Percentiles rank a stretch among this genome's conserved stretches.
Conservation (phyloP, 2,113 vertebrate species). For the Elachura formosa region DNA sequence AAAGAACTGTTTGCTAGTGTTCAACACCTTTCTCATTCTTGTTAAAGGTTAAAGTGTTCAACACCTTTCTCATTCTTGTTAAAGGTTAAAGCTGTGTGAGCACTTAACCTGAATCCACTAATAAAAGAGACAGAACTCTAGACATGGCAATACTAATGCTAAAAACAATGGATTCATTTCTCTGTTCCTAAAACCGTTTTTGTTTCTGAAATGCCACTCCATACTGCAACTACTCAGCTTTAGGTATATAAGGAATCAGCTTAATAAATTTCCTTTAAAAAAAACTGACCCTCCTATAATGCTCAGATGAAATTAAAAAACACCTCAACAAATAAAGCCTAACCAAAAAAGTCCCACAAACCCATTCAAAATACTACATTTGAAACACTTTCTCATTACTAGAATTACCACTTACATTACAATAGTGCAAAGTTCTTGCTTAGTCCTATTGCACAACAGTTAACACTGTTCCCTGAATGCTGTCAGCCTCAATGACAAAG, state of each 20-base stretch:
- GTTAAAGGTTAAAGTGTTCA: background rate
- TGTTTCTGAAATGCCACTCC: background rate
- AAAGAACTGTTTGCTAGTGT: background rate
- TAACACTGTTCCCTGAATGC: background rate
- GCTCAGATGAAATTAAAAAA: background rate
- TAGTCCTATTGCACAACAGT: background rate
- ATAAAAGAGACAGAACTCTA: background rate
- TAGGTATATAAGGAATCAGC: background rate
- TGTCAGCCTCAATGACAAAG: background rate
- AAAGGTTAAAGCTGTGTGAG: background rate
- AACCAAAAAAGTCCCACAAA: accelerated
- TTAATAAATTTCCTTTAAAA: background rate
- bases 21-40: background rate
- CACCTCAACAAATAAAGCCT: background rate
- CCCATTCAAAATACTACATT: background rate
- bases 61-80: background rate
- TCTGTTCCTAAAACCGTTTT: background rate
- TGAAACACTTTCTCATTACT: background rate
- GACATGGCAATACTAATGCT: background rate
- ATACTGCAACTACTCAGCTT: background rate
- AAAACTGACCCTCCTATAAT: background rate
- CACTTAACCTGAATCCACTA: background rate
- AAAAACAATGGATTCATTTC: background rate
- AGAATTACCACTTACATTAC: background rate
- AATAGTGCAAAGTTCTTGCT: background rate